These are phyloP conservation scores for Parnassius apollo DNA, from an alignment of 2,888 invertebrate genomes.

Conservation along the genomic window DNA sequence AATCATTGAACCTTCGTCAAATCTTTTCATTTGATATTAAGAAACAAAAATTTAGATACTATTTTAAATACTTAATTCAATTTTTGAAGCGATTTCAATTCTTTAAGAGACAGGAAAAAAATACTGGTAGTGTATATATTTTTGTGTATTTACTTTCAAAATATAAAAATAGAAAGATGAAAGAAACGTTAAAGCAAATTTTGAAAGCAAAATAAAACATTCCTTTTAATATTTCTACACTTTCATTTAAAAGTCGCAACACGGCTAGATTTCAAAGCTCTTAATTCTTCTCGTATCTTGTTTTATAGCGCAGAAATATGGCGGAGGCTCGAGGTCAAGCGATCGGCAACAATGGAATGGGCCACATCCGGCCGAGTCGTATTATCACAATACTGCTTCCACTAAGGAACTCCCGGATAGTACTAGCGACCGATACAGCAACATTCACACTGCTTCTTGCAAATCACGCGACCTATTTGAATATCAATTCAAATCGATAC, in stretches of 20 bases:
- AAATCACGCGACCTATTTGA: constrained; percentile 33
- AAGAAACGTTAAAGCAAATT: too few species aligned
- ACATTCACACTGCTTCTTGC: constrained; percentile 29
- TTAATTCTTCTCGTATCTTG: constrained; percentile 44
- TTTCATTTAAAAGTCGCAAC: not conserved
- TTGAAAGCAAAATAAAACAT: too few species aligned
- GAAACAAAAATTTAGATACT: too few species aligned
- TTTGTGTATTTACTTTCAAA: too few species aligned
- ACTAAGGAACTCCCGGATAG: constrained; percentile 55
- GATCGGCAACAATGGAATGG: constrained; percentile 77
- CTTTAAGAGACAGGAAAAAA: too few species aligned
- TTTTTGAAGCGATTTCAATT: too few species aligned
- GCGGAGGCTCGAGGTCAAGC: constrained; percentile 67
- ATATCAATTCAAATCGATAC: constrained; percentile 30
- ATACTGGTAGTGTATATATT: too few species aligned
- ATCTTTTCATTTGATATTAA: too few species aligned
- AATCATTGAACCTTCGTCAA: too few species aligned
- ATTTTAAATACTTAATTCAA: too few species aligned
- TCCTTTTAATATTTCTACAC: too few species aligned
- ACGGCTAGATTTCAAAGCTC: constrained; percentile 34
- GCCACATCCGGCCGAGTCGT: constrained; percentile 69
- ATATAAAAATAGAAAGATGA: too few species aligned
- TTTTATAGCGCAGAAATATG: constrained; percentile 45
- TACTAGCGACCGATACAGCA: constrained; percentile 27
- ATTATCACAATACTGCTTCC: constrained; percentile 76